Conservation (phyloP, 2,888 invertebrate species). For the Mylabris sibirica region DNA sequence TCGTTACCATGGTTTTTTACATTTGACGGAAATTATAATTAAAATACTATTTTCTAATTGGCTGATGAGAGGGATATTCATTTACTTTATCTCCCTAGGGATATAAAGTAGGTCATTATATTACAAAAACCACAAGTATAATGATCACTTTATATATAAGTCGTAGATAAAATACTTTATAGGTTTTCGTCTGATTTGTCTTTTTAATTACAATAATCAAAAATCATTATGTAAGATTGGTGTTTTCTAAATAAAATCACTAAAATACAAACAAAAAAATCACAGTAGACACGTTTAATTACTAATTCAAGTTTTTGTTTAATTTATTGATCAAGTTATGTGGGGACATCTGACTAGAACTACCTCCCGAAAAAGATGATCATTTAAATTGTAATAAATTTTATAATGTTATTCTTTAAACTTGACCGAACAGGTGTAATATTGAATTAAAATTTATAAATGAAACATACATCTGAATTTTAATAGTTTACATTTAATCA, state of each 20-base stretch:
- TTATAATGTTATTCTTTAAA: not conserved
- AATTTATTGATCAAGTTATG: constrained; percentile 1
- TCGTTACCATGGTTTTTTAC: too few relatives aligned
- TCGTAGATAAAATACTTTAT: too few relatives aligned
- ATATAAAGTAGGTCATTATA: too few relatives aligned
- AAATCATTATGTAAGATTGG: not conserved
- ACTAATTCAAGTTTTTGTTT: not conserved
- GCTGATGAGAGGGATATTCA: too few relatives aligned
- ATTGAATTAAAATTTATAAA: not conserved
- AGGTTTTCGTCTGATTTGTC: too few relatives aligned
- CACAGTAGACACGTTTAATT: not conserved
- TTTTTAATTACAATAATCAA: not conserved
- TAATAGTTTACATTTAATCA: not conserved
- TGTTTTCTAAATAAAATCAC: not conserved
- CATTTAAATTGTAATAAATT: constrained; percentile 1
- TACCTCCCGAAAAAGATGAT: not conserved
- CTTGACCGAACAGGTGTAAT: not conserved
- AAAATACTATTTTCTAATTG: too few relatives aligned
- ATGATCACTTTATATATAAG: too few relatives aligned
- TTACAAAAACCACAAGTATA: too few relatives aligned
- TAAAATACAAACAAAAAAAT: not conserved
- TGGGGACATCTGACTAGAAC: not conserved
- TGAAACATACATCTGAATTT: not conserved
- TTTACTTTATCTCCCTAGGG: too few relatives aligned
- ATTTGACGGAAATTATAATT: too few relatives aligned